These are phyloP conservation scores for Noctilio leporinus DNA, from an alignment of 2,113 vertebrate genomes.

Conservation along the genomic window DNA sequence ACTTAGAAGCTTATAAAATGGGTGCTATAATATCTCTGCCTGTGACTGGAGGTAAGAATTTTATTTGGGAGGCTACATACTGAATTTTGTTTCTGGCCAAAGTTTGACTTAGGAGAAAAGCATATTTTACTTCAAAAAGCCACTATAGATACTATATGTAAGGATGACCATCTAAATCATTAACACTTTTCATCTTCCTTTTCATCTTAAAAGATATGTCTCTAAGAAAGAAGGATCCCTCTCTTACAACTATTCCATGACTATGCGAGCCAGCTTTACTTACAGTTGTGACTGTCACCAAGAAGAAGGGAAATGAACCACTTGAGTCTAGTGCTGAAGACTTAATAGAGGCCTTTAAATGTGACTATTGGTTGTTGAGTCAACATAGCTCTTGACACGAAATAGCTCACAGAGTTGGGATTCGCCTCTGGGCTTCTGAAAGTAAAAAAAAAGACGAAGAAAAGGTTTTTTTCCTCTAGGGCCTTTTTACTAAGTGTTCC, in stretches of 20 bases:
- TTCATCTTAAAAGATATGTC: neutral
- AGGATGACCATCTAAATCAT: neutral
- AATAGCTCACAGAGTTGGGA: neutral
- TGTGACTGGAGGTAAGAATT: neutral
- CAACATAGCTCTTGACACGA: neutral
- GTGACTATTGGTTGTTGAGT: neutral
- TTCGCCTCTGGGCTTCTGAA: neutral
- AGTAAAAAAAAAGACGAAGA: neutral
- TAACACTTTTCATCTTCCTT: neutral
- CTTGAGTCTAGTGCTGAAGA: neutral
- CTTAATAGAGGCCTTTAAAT: neutral
- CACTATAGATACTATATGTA: constrained; percentile 21
- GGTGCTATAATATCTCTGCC: neutral
- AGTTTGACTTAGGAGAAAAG: constrained; percentile 50
- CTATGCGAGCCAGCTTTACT: neutral
- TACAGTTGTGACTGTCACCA: neutral
- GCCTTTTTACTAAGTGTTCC: neutral
- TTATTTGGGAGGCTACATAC: neutral
- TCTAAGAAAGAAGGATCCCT: constrained; percentile 18
- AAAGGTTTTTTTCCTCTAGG: neutral
- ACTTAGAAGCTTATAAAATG: neutral
- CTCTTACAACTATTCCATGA: neutral
- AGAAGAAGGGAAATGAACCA: neutral
- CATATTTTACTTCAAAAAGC: constrained; percentile 39
- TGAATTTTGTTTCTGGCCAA: constrained; percentile 33